Base-by-base conservation (phyloP, 2,888 invertebrate genomes). In the Heteromyza rotundicornis region DNA sequence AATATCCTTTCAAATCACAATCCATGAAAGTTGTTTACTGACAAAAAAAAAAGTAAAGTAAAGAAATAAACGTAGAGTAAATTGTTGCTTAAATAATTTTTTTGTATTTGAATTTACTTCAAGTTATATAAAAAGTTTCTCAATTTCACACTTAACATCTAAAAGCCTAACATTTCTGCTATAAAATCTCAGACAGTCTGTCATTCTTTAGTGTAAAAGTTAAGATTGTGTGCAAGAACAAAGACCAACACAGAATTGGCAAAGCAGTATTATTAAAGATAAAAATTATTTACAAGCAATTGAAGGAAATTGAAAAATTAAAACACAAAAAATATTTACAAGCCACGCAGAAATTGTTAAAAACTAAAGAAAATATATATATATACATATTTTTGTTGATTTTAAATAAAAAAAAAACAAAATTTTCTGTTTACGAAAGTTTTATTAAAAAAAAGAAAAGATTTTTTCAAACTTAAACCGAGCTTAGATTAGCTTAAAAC, bases 31-130 rank as follows among this genome's bases (percentile, higher is more conserved):
- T 3, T 44, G 20, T 36, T n/a, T 49, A 36, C 32, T 8, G 12
- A 32, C 32, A 32, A 32, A 32, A 12, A 32, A 32, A 32, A 32
- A 32, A 32, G 5, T 32, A 32, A 8, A 32, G 5, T 32, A 32
- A 8, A n/a, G n/a, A n/a, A 8, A 32, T 32, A 32, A 32, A 65
- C 67, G 73, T 74, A 75, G n/a, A 65, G 72, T 71, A 66, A 75
- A 75, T 74, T 74, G 74, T 75, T 74, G 74, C 71, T 70, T 68
- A n/a, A 32, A 5, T 32, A 8, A 12, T 32, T 32, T 5, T 32
- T 32, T n/a, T n/a, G n/a, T n/a, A n/a, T n/a, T n/a, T n/a, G n/a
- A n/a, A n/a, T n/a, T n/a, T n/a, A n/a, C n/a, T n/a, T n/a, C n/a
- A n/a, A n/a, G n/a, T n/a, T n/a, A n/a, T n/a, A n/a, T n/a, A n/a